A percentile compares a stretch with the other conserved stretches of the same genome.
phyloP scores from a whole-genome alignment of 1,140 invertebrate genomes.

The Metopolophium dirhodum region DNA sequence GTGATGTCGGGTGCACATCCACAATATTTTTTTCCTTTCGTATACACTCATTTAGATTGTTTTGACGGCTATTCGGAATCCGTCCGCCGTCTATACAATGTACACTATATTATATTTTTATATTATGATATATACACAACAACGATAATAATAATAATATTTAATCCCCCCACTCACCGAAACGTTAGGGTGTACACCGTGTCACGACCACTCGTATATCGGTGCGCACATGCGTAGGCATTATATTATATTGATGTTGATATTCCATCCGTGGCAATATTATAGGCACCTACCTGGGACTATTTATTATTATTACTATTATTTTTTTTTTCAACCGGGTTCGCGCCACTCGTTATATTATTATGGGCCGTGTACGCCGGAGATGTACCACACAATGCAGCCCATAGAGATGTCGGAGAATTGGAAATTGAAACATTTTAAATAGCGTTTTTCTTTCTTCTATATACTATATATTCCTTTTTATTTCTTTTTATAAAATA shows the following conservation, averaged over 20 bases:
- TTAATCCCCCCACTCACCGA: background rate
- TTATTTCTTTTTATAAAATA: background rate
- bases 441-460: background rate
- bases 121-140: background rate
- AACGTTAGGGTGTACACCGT: background rate
- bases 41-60: background rate
- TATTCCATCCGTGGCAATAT: background rate
- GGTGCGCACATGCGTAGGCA: background rate
- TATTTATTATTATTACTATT: background rate
- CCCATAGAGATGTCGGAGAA: background rate
- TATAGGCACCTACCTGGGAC: background rate
- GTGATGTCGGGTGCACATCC: background rate
- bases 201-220: background rate
- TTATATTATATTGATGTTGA: background rate
- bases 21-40: background rate
- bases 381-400: background rate
- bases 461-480: background rate
- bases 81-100: background rate
- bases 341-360: background rate
- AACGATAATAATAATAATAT: background rate
- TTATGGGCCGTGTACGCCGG: background rate
- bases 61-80: background rate
- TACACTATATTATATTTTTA: background rate
- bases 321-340: background rate
- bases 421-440: constrained; percentile 29